phyloP scores from a whole-genome alignment of 1,140 invertebrate genomes.

The Uloborus diversus region DNA sequence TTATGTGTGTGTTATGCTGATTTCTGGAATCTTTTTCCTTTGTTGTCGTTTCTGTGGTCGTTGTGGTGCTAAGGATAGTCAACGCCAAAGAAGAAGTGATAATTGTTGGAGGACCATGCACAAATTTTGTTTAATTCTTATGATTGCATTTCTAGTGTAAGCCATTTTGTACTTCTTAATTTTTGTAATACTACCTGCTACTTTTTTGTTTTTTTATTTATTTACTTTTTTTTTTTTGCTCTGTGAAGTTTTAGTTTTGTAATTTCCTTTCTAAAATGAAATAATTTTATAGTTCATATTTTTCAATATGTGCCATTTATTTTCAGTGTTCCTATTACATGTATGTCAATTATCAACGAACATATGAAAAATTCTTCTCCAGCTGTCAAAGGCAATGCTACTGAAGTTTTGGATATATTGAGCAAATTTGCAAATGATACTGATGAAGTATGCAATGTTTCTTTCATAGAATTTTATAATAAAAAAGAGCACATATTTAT shows the following conservation, averaged over 20 bases:
- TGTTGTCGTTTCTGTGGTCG: slow-evolving; percentile 44
- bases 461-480: too few species aligned
- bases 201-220: background rate
- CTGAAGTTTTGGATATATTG: slow-evolving; percentile 33
- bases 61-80: slow-evolving; percentile 52
- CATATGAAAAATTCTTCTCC: slow-evolving; percentile 36
- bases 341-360: slow-evolving; percentile 48
- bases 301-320: too few species aligned
- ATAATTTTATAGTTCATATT: too few species aligned
- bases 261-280: background rate
- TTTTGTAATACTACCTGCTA: too few species aligned
- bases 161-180: background rate
- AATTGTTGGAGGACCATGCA: slow-evolving; percentile 50
- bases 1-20: slow-evolving; percentile 39
- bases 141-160: slow-evolving; percentile 55
- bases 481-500: too few species aligned
- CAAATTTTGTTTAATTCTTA: slow-evolving; percentile 49
- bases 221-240: background rate
- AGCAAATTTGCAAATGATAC: slow-evolving; percentile 34
- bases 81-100: slow-evolving; percentile 30
- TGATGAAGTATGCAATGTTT: slow-evolving; percentile 11
- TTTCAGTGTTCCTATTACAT: slow-evolving; percentile 36
- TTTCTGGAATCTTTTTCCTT: slow-evolving; percentile 40
- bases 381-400: slow-evolving; percentile 38
- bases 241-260: background rate